Evolutionary conservation across 2,797 vertebrate genomes (phyloP), one percentile per base, ranked within the genome.

Genomic region (Luscinia megarhynchos): DNA sequence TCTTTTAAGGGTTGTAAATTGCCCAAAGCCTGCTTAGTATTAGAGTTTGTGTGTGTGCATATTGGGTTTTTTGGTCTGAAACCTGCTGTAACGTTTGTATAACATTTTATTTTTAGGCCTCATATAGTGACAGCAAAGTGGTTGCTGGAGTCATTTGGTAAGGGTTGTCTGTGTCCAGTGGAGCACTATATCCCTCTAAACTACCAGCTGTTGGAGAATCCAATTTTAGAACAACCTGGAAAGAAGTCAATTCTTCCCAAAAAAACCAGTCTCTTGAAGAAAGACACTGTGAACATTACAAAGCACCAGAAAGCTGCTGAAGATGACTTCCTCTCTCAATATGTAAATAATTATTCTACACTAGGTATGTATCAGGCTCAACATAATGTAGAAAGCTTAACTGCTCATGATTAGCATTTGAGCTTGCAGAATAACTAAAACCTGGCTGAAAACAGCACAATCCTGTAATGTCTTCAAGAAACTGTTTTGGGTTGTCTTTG

Each of bases 91-190:
- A 85, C 36, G 3, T 81, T 81, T 68, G 29, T 85, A 0, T 89
- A 32, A 92, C 9, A 1, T 22, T 90, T 90, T 87, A 51, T 89
- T 89, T 97, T 93, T 89, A 99, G 99, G 94, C 99, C 99, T 22
- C 98, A 99, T 92, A 97, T 99, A 45, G 98, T 99, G 76, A 99
- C 98, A 38, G 97, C 98, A 73, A 98, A 98, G 54, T 99, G 99
- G 99, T 97, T 99, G 86, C 97, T 99, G 76, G 98, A 99, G 61
- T 99, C 99, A 87, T 99, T 99, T 86, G 97, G 93, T 94, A 98
- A 98, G 97, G 98, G 98, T 59, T 97, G 89, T 81, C 97, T 99
- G 11, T 98, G 98, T 68, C 97, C 99, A 64, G 99, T 98, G 93
- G 98, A 98, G 23, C 94, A 91, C 4, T 99, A 99, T 96, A 93